Base-by-base conservation (phyloP, 2,113 vertebrate genomes). In the Lycaon pictus region DNA sequence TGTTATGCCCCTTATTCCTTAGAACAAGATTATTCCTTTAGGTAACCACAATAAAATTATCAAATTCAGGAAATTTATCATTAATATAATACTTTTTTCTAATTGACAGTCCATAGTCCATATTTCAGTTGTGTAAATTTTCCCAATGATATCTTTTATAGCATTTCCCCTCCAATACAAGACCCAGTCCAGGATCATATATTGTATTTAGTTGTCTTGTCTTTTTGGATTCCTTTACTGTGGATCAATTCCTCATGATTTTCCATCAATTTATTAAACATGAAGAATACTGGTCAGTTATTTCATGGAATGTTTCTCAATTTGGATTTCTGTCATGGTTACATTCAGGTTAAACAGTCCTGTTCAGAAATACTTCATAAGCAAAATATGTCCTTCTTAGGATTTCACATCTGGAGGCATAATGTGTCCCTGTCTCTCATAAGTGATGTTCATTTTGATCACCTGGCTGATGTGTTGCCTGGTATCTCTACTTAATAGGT, bases 401-500 rank as follows among this genome's bases (percentile, higher is more conserved):
- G 17, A 20, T 74, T 96, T 96, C 81, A 43, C 58, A 56, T 82
- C 55, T 94, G 72, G 71, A 95, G 43, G 13, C 1, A 62, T 35
- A 67, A 37, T 32, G 11, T 74, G 29, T 93, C 23, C 84, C 32
- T 94, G 12, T 67, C 55, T 17, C 53, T 81, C 35, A 32, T 48
- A 81, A 43, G 53, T 95, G 58, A 35, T 79, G 27, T 65, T 84
- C 43, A 95, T 87, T 95, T 88, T 93, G 76, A 95, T 88, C 27
- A 88, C 93, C 63, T 80, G 19, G 17, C 84, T 48, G 19, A 16
- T 84, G 37, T 74, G 16, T 93, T 53, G 11, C 35, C 80, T 79
- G 62, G 9, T 94, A 29, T 77, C 60, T 96, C 51, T 17, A 80
- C 3, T 74, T 90, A 90, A 48, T 76, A 95, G 35, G 7, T 82